Evolutionary conservation across 30 jellyfish, hydroid and myxozoan genomes (phyloP).

Genomic region (Hydra vulgaris): DNA sequence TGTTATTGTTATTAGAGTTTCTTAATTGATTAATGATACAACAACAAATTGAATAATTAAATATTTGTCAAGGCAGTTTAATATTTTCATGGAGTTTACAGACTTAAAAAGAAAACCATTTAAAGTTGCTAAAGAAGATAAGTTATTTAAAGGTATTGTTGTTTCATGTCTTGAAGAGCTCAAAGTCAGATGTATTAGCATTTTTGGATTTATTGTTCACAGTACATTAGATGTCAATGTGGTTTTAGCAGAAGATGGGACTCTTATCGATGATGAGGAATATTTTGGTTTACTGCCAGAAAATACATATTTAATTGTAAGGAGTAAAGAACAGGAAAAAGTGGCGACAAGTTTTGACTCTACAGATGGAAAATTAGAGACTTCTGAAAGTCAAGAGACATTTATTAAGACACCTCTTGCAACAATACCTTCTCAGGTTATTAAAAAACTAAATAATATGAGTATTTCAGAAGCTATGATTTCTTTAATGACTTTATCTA

Average conservation of each 20-base stretch:
- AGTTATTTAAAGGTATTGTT: slow-evolving; percentile 27
- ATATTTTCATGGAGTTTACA: neutral
- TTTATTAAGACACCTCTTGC: neutral
- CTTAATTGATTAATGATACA: too few relatives aligned
- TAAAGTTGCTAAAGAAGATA: slow-evolving; percentile 15
- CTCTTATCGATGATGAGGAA: slow-evolving; percentile 28
- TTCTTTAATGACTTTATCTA: slow-evolving; percentile 18
- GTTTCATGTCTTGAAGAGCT: slow-evolving; percentile 17
- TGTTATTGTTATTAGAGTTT: too few relatives aligned
- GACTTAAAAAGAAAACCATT: slow-evolving; percentile 17
- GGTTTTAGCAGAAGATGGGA: slow-evolving; percentile 31
- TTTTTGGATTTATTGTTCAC: neutral
- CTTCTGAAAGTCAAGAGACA: slow-evolving; percentile 27
- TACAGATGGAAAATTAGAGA: slow-evolving; percentile 10
- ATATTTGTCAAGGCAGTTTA: too few relatives aligned
- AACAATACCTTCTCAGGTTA: neutral
- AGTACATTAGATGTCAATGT: neutral
- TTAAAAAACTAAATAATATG: neutral
- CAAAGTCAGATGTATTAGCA: slow-evolving; percentile 15
- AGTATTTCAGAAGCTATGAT: neutral
- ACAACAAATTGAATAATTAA: too few relatives aligned
- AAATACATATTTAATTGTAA: slow-evolving; percentile 17
- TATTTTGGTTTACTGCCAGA: slow-evolving; percentile 31
- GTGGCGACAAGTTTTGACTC: neutral
- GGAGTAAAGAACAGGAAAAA: neutral